These are phyloP conservation scores for Mohoua ochrocephala DNA, from an alignment of 2,113 vertebrate genomes.

Conservation along the genomic window DNA sequence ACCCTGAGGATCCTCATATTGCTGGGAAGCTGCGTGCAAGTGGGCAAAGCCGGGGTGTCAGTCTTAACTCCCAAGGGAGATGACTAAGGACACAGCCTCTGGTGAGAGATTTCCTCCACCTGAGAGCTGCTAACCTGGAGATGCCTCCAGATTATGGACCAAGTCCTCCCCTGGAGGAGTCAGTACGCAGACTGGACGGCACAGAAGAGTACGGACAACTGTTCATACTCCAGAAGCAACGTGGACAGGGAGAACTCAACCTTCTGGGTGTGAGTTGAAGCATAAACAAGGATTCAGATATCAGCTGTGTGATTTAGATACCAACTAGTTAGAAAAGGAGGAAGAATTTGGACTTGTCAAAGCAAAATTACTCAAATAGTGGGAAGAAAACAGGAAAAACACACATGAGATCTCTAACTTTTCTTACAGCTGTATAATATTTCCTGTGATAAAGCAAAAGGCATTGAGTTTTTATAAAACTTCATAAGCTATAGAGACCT, in stretches of 20 bases:
- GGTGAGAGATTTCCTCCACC: not conserved
- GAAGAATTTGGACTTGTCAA: not conserved
- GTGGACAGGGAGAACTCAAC: not conserved
- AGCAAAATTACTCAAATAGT: not conserved
- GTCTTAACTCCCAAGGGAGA: not conserved
- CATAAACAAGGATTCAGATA: not conserved
- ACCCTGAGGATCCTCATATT: not conserved
- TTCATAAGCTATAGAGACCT: not conserved
- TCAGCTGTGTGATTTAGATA: not conserved
- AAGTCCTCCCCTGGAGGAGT: not conserved
- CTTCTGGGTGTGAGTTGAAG: not conserved
- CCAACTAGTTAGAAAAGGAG: not conserved
- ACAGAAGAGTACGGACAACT: not conserved
- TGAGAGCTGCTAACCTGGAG: not conserved
- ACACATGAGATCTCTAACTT: not conserved
- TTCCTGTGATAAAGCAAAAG: not conserved
- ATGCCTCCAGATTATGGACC: not conserved
- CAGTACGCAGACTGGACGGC: not conserved
- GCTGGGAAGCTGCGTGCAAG: not conserved
- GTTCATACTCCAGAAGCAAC: not conserved
- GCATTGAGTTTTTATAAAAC: not conserved
- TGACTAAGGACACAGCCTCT: not conserved
- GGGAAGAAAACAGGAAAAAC: not conserved
- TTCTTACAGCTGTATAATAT: not conserved
- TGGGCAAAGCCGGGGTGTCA: not conserved